A percentile compares a stretch with the other conserved stretches of the same genome.
Evolutionary conservation across 2,113 vertebrate species (phyloP).

Genomic region (Hirundichthys speculiger): DNA sequence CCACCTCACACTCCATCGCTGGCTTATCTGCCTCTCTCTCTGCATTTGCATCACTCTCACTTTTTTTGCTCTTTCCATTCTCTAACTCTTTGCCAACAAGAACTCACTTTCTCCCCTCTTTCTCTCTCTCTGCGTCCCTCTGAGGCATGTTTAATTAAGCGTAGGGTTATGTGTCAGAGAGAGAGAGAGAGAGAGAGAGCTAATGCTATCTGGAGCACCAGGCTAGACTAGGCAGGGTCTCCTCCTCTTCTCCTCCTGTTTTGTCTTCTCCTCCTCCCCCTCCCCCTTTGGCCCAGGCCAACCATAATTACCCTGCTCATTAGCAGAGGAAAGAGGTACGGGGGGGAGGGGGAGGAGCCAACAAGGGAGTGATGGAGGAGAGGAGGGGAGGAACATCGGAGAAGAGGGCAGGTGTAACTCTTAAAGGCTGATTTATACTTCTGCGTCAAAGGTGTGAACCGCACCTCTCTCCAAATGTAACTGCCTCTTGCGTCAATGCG

Average conservation of each 20-base stretch:
- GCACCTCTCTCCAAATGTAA: no score
- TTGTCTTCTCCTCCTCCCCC: conserved; percentile 53
- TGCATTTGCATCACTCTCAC: conserved; percentile 69
- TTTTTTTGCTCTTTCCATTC: conserved; percentile 40
- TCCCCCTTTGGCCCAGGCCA: conserved; percentile 70
- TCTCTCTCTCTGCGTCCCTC: conserved; percentile 57
- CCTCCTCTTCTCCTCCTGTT: conserved; percentile 59
- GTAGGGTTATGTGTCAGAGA: conserved; percentile 73
- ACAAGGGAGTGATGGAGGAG: conserved; percentile 53
- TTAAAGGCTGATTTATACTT: no score
- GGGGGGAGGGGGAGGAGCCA: conserved; percentile 45
- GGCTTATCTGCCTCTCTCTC: conserved; percentile 67
- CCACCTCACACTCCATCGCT: conserved; percentile 58
- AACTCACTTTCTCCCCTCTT: conserved; percentile 39
- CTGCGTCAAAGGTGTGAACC: no score
- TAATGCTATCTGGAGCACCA: conserved; percentile 73
- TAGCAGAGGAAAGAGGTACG: conserved; percentile 64
- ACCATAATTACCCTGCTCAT: conserved; percentile 81
- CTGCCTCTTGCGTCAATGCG: no score
- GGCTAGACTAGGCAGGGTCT: conserved; percentile 65
- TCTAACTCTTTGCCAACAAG: conserved; percentile 55
- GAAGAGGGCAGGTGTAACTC: conserved; percentile 50
- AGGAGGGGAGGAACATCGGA: conserved; percentile 42
- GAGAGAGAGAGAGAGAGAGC: conserved; percentile 48
- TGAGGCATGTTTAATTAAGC: conserved; percentile 82